A percentile compares a stretch with the other conserved stretches of the same genome.
phyloP scores from a whole-genome alignment of 2,888 invertebrate species.

The Malthinus flaveolus region DNA sequence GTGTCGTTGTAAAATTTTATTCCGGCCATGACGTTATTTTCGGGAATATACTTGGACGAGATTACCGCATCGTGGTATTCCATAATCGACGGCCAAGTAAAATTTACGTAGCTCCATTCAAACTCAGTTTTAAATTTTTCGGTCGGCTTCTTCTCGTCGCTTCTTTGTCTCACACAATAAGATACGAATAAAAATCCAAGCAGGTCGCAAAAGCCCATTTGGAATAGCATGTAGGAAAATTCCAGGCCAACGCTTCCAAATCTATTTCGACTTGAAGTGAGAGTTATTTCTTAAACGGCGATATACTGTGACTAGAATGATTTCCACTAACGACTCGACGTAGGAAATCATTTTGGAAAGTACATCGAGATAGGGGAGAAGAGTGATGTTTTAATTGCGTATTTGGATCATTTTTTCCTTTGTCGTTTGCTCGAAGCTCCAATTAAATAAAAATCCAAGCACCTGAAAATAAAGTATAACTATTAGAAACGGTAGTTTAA shows the following conservation, averaged over 20 bases:
- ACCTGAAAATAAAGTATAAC: too few species aligned
- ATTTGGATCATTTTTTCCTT: too few species aligned
- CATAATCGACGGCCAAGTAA: conserved; percentile 64
- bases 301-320: conserved; percentile 17
- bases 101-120: conserved; percentile 72
- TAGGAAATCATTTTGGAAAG: conserved; percentile 11
- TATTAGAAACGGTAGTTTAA: too few species aligned
- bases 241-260: conserved; percentile 8
- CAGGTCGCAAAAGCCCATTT: conserved; percentile 35
- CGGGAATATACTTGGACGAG: conserved; percentile 64
- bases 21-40: conserved; percentile 69
- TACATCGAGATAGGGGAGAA: conserved; percentile 1
- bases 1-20: conserved; percentile 69
- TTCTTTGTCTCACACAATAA: conserved; percentile 33
- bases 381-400: conserved; percentile 8
- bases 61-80: conserved; percentile 60
- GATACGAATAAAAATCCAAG: conserved; percentile 39
- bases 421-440: too few species aligned
- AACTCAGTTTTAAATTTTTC: conserved; percentile 64
- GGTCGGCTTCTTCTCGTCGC: conserved; percentile 25
- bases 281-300: conserved; percentile 16
- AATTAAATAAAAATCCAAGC: too few species aligned
- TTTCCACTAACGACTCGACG: conserved; percentile 16
- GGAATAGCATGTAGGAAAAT: conserved; percentile 8
- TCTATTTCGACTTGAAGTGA: conserved; percentile 8